Evolutionary conservation across 1,140 invertebrate genomes (phyloP).

Genomic region (Cardiocondyla obscurior): DNA sequence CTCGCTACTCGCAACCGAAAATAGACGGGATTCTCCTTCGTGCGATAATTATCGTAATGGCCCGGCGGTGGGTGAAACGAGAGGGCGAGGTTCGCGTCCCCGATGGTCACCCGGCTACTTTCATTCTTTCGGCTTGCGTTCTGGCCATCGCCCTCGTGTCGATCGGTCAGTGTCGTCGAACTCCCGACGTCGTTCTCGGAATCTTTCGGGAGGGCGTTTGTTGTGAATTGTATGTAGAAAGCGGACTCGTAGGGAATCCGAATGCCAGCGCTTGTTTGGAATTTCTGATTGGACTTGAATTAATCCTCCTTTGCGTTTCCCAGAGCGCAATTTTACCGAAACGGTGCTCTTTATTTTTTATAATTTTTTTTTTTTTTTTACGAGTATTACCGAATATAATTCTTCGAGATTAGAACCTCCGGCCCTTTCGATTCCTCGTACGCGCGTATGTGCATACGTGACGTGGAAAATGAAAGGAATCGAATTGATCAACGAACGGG

Average conservation of each 20-base stretch:
- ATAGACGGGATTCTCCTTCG: constrained; percentile 44
- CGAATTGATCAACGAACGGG: background rate
- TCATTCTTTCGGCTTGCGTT: constrained; percentile 26
- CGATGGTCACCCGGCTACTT: background rate
- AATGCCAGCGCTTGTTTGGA: constrained; percentile 6
- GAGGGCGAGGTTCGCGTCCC: background rate
- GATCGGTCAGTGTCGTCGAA: constrained; percentile 32
- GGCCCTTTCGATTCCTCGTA: background rate
- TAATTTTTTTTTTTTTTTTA: background rate
- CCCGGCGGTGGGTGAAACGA: background rate
- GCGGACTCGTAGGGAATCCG: background rate
- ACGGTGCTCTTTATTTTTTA: background rate
- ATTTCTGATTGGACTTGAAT: background rate
- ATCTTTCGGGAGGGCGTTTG: constrained; percentile 23
- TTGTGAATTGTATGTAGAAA: constrained; percentile 14
- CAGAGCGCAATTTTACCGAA: background rate
- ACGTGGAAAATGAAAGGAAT: background rate
- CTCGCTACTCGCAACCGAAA: constrained; percentile 5
- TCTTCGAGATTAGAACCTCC: background rate
- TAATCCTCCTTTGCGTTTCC: background rate
- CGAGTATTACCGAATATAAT: background rate
- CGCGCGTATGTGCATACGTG: too few species aligned
- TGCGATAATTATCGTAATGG: constrained; percentile 46
- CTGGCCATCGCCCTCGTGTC: constrained; percentile 1
- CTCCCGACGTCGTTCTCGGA: constrained; percentile 26